Base-by-base conservation (phyloP, 2,113 vertebrate genomes). In the Toxotes chatareus region DNA sequence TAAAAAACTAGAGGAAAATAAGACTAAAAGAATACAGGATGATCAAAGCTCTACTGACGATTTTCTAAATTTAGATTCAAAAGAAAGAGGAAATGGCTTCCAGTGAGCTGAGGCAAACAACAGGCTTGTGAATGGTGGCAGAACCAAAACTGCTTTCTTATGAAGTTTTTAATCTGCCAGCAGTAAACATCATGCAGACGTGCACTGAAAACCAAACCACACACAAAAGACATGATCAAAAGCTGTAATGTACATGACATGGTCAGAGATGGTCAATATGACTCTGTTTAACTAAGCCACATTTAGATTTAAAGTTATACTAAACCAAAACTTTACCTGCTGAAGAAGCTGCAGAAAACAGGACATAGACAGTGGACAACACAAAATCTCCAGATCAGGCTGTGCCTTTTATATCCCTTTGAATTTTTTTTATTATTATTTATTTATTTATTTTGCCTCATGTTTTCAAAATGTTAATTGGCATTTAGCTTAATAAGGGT, bases 401-500 rank as follows among this genome's bases (percentile, higher is more conserved):
- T 38, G 42, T 19, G 44, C 17, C 23, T 17, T 68, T 36, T 51
- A 46, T 10, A 11, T 55, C 0, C 10, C 21, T 32, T 32, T 14
- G 7, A 51, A 8, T 40, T 42, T 17, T 32, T 34, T 6, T 38
- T 47, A 7, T 47, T 31, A 27, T 27, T 27, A 27, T 27, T 27
- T 27, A 27, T 27, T 27, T 27, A 27, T 27, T 27, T 27, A 27
- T 27, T 23, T 63, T 36, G 36, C n/a, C 16, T 53, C 11, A 56
- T 61, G 59, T n/a, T 69, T 56, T 32, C 13, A n/a, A 76, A 65
- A 72, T 36, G 14, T 49, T 19, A 47, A 59, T 36, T 65, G 13
- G 16, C 56, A 42, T 36, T 31, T 1, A 49, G 21, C 51, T 82
- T 31, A 16, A 32, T 40, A 56, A 36, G 23, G 32, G 44, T 87